These are phyloP conservation scores for Archegozetes longisetosus DNA, from an alignment of 1,140 invertebrate genomes.

Conservation along the genomic window DNA sequence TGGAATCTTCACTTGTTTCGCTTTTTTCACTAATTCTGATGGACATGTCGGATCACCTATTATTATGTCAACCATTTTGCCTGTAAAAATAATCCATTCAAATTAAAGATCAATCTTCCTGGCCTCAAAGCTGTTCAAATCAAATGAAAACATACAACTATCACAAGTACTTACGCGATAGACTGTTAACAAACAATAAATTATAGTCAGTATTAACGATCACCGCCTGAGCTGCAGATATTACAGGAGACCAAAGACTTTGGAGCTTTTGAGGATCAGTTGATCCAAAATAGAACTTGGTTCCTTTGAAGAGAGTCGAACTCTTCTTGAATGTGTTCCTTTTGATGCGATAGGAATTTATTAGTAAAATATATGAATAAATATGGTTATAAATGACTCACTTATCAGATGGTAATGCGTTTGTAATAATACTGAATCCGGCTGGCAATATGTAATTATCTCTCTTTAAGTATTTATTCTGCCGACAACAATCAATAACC, in stretches of 20 bases:
- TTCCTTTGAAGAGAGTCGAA: constrained; percentile 22
- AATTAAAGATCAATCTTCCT: no score
- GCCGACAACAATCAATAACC: constrained; percentile 26
- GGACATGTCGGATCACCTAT: constrained; percentile 18
- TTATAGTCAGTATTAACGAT: constrained; percentile 14
- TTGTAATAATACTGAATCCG: constrained; percentile 28
- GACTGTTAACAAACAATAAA: background rate
- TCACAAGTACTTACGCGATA: background rate
- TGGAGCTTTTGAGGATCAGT: constrained; percentile 23
- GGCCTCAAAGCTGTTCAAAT: background rate
- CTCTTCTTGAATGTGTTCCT: constrained; percentile 16
- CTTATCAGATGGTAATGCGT: constrained; percentile 18
- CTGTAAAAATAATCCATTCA: background rate
- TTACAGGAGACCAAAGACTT: constrained; percentile 27
- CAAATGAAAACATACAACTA: background rate
- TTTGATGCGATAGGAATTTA: no score
- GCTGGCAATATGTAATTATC: constrained; percentile 28
- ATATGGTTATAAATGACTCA: background rate
- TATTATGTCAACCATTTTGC: constrained; percentile 18
- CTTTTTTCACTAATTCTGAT: constrained; percentile 20
- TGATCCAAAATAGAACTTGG: constrained; percentile 22
- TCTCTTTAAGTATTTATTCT: constrained; percentile 21
- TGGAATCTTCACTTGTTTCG: constrained; percentile 24
- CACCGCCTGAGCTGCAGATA: constrained; percentile 22
- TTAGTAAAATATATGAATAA: no score